Evolutionary conservation across 2,797 vertebrate species (phyloP).

Genomic region (Hippopotamyrus pictus): DNA sequence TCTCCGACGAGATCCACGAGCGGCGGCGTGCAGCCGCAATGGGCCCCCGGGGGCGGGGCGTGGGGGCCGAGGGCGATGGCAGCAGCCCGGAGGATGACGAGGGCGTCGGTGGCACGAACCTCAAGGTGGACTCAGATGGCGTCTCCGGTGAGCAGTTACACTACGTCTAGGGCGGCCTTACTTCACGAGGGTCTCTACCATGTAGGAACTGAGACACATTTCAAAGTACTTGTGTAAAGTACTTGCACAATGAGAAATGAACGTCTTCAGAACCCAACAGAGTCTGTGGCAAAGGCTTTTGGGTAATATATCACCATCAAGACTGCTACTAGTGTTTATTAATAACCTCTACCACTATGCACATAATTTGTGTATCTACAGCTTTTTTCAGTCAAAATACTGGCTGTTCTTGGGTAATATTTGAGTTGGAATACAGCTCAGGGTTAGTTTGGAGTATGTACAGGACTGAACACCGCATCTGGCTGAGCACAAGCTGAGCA

Average conservation of each 20-base stretch:
- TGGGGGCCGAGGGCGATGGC: constrained; percentile 76
- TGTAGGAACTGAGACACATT: background rate
- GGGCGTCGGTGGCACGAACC: constrained; percentile 30
- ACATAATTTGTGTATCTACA: background rate
- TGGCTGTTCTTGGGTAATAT: background rate
- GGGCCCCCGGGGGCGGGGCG: constrained; percentile 80
- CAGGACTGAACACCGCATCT: background rate
- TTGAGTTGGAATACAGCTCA: background rate
- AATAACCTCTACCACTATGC: background rate
- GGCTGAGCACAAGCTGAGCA: background rate
- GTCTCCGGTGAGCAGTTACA: constrained; percentile 75
- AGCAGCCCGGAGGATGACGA: constrained; percentile 63
- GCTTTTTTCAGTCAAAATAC: background rate
- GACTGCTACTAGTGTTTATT: background rate
- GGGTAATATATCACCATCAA: background rate
- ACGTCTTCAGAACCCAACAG: background rate
- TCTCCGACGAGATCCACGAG: constrained; percentile 93
- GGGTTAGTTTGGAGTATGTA: background rate
- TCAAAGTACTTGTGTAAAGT: background rate
- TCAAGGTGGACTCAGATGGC: constrained; percentile 73
- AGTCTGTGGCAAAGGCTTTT: background rate
- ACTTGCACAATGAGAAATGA: background rate
- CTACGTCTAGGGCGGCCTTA: background rate
- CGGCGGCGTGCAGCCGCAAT: constrained; percentile 73
- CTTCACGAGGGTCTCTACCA: background rate